Percentiles rank a stretch among this genome's conserved stretches.
These are phyloP conservation scores for Alentia gelatinosa DNA, from an alignment of 2,888 invertebrate genomes.

Conservation along the genomic window DNA sequence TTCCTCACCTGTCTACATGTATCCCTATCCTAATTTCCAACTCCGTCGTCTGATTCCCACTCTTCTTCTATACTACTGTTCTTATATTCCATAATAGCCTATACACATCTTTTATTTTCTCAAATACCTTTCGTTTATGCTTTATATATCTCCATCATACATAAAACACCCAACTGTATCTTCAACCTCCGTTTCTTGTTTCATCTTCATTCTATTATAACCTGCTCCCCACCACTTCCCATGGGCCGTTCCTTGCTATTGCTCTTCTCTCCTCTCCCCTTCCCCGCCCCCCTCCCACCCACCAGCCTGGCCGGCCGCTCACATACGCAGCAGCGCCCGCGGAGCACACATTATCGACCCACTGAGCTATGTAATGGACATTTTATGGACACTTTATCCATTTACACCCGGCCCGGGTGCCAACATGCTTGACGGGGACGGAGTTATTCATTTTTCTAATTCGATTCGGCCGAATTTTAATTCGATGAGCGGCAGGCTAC, in stretches of 20 bases:
- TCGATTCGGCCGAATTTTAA: conserved; percentile 55
- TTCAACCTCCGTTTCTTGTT: too few species aligned
- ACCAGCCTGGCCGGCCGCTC: not conserved
- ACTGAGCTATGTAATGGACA: conserved; percentile 42
- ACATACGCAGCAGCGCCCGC: conserved; percentile 2
- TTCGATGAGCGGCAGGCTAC: conserved; percentile 19
- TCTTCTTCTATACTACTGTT: too few species aligned
- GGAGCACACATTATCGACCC: conserved; percentile 12
- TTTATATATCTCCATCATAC: too few species aligned
- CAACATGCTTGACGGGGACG: conserved; percentile 18
- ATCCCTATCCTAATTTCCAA: too few species aligned
- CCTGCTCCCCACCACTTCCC: too few species aligned
- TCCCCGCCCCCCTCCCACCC: not conserved
- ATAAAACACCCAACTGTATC: too few species aligned
- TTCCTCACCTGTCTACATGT: too few species aligned
- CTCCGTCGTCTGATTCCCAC: too few species aligned
- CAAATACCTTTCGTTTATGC: too few species aligned
- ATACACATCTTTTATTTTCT: too few species aligned
- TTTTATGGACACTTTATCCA: conserved; percentile 44
- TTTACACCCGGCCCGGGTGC: not conserved
- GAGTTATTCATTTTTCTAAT: conserved; percentile 58
- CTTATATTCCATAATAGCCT: too few species aligned
- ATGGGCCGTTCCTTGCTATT: not conserved
- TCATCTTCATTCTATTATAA: too few species aligned
- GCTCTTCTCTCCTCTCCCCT: not conserved